Evolutionary conservation across 2,113 vertebrate genomes (phyloP).

Genomic region (Polypterus bichir): DNA sequence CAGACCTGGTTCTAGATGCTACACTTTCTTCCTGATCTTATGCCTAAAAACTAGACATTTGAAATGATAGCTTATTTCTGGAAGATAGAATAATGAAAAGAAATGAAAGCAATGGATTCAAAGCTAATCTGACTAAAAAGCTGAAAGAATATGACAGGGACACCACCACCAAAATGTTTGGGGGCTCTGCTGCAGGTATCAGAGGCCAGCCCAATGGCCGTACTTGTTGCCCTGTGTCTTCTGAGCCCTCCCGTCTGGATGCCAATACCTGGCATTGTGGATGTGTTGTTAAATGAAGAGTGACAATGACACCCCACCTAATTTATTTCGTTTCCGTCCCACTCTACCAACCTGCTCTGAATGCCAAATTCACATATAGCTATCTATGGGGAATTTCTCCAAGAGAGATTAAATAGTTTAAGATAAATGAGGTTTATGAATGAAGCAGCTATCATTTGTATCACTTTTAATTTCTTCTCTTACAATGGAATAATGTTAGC

Average conservation of each 20-base stretch:
- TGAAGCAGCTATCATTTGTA: not conserved
- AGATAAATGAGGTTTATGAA: not conserved
- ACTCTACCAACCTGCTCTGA: not conserved
- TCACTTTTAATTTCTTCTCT: slow-evolving; percentile 1
- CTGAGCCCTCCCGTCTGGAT: not conserved
- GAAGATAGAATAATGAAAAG: no score
- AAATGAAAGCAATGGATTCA: no score
- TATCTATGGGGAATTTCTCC: not conserved
- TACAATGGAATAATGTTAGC: not conserved
- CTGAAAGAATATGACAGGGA: no score
- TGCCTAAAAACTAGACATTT: no score
- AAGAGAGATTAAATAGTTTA: slow-evolving; percentile 3
- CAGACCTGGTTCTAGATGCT: no score
- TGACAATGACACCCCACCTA: not conserved
- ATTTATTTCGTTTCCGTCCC: slow-evolving; percentile 7
- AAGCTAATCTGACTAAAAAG: no score
- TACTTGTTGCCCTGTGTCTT: not conserved
- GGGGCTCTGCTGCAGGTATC: not conserved
- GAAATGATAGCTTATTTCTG: no score
- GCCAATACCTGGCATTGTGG: not conserved
- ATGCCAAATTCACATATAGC: not conserved
- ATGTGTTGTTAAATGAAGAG: not conserved
- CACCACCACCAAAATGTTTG: no score
- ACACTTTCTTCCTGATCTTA: no score
- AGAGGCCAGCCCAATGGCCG: not conserved